phyloP scores from a whole-genome alignment of 2,797 vertebrate species.

The Lagorchestes hirsutus region DNA sequence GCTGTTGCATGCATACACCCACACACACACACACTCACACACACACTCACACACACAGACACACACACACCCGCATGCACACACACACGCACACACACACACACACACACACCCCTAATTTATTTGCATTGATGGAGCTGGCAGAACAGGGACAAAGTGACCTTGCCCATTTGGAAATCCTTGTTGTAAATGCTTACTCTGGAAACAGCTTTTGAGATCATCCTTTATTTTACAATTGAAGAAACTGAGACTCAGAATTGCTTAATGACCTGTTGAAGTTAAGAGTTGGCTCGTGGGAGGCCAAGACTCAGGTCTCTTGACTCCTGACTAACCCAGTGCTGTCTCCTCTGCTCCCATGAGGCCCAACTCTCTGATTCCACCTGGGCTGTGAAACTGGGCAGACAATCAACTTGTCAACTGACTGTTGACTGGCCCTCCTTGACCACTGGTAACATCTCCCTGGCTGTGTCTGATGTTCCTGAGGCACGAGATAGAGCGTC shows the following conservation, averaged over 20 bases:
- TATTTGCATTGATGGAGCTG: background rate
- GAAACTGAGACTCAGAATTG: background rate
- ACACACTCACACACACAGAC: no score
- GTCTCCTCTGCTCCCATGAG: background rate
- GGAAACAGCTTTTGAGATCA: background rate
- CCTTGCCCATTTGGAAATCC: background rate
- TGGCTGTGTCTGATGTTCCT: background rate
- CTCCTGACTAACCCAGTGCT: background rate
- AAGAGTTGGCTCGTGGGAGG: background rate
- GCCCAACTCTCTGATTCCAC: background rate
- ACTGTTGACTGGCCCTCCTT: background rate
- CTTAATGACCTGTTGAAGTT: background rate
- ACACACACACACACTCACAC: no score
- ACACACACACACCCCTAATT: background rate
- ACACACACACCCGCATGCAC: no score
- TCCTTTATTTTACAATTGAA: background rate
- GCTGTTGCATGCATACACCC: no score
- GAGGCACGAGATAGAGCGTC: background rate
- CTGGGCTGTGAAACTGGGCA: background rate
- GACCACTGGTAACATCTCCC: background rate
- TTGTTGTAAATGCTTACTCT: background rate
- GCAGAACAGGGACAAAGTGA: background rate
- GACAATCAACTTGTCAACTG: background rate
- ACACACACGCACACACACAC: no score
- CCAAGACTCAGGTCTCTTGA: background rate